Percentiles rank a stretch among this genome's conserved stretches.
phyloP scores from a whole-genome alignment of 2,888 invertebrate species.

The Zhuqinia jingwanae region DNA sequence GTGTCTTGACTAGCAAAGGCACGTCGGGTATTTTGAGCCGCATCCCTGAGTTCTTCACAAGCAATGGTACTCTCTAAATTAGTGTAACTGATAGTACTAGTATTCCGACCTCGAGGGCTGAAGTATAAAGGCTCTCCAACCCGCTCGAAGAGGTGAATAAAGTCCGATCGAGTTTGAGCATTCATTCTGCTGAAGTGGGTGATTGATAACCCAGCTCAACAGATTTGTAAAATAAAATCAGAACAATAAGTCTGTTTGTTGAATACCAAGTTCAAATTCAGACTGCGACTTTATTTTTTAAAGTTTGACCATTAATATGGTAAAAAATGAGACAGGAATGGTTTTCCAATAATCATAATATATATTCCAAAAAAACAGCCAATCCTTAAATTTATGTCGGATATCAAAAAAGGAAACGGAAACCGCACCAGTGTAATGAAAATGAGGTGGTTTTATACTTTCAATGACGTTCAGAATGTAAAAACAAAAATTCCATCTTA shows the following conservation, averaged over 20 bases:
- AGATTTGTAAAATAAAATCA: background rate
- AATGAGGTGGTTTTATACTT: no score
- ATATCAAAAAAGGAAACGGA: background rate
- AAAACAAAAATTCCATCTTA: no score
- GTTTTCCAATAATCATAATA: no score
- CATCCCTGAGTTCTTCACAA: slow-evolving; percentile 44
- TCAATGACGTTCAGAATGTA: no score
- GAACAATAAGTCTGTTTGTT: background rate
- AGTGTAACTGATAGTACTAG: slow-evolving; percentile 52
- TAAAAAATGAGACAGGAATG: no score
- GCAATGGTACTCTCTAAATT: slow-evolving; percentile 43
- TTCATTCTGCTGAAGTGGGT: background rate
- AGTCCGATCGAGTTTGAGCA: slow-evolving; percentile 54
- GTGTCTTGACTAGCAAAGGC: slow-evolving; percentile 19
- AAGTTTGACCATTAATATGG: no score
- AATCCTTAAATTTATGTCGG: background rate
- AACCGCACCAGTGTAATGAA: no score
- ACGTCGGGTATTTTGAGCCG: slow-evolving; percentile 27
- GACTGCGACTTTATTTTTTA: background rate
- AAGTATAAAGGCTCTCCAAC: slow-evolving; percentile 75
- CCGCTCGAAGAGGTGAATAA: slow-evolving; percentile 76
- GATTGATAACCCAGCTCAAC: background rate
- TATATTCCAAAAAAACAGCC: background rate
- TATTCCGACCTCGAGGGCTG: slow-evolving; percentile 71
- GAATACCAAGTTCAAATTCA: background rate